Evolutionary conservation across 2,113 vertebrate species (phyloP), one percentile per base, ranked within the genome.

Genomic region (Ceratotherium simum): DNA sequence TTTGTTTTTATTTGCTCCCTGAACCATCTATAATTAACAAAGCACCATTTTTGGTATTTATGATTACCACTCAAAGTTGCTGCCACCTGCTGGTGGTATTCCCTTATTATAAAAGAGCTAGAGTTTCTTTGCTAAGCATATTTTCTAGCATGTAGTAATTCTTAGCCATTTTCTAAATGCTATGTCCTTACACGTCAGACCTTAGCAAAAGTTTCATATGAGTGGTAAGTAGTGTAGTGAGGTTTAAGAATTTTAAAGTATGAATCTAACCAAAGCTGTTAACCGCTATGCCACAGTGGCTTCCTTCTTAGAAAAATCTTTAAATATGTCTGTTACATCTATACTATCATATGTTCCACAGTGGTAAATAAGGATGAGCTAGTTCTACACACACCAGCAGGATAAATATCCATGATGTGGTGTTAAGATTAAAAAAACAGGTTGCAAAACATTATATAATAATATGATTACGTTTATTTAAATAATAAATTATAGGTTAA

Each of bases 1-100:
- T 36, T 95, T n/a, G 81, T 75, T 81, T 91, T 78, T 88, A 23
- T 73, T 93, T 42, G n/a, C 4, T 93, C 65, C 25, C 65, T 82
- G 31, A 25, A 36, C 6, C 65, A 56, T 21, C 18, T 23, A 12
- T 29, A 89, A 73, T 79, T 56, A 72, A 69, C 23, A 95, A 79
- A 95, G 16, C 29, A 23, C 9, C 48, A 0, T 2, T 48, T 62
- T 60, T 56, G 79, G 48, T 65, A 20, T 94, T 91, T 56, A 73
- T 25, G 25, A 31, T 8, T n/a, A 69, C 10, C 11, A 25, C 17
- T 58, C 79, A 65, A 83, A 76, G 46, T 29, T 95, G 81, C 46
- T 82, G 33, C 96, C 62, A 75, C 64, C 42, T 86, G 1, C 29
- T 92, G 94, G 69, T 84, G 14, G 73, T 21, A 62, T 84, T 75